Conservation (phyloP, 1,140 invertebrate genomes). For the Agrypnia vestita region DNA sequence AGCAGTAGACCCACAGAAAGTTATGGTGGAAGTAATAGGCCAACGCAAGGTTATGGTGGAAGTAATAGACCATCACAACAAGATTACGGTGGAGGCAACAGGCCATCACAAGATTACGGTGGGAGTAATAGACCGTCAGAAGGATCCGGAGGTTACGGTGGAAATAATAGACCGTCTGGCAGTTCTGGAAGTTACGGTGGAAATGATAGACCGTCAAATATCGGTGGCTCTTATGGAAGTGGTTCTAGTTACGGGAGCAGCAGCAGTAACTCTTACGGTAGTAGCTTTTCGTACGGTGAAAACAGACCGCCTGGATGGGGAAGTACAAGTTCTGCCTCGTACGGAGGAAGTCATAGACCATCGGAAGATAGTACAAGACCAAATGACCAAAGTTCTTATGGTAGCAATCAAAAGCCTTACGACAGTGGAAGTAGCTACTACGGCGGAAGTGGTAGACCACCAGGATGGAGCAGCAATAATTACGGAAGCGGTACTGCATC, state of each 20-base stretch:
- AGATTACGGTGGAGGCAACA: background rate
- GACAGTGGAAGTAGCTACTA: conserved; percentile 11
- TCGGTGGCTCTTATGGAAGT: conserved; percentile 14
- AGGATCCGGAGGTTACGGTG: background rate
- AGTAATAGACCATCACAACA: background rate
- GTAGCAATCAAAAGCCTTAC: conserved; percentile 35
- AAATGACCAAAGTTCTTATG: conserved; percentile 15
- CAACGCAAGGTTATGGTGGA: background rate
- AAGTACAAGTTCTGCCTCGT: background rate
- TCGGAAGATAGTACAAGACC: conserved; percentile 4
- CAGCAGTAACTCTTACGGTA: background rate
- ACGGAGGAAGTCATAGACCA: conserved; percentile 40
- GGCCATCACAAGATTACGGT: background rate
- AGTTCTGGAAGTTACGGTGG: conserved; percentile 18
- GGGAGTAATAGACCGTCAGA: background rate
- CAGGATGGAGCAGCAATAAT: conserved; percentile 29
- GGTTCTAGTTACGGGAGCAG: conserved; percentile 18
- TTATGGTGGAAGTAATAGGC: conserved; percentile 10
- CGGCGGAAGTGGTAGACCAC: conserved; percentile 29
- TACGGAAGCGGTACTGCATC: conserved; percentile 21
- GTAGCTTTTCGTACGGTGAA: background rate
- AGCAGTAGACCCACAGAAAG: background rate
- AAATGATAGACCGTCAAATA: conserved; percentile 10
- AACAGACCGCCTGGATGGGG: conserved; percentile 14
- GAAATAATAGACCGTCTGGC: background rate